phyloP scores from a whole-genome alignment of 2,888 invertebrate genomes.

The Eilema griseolum region DNA sequence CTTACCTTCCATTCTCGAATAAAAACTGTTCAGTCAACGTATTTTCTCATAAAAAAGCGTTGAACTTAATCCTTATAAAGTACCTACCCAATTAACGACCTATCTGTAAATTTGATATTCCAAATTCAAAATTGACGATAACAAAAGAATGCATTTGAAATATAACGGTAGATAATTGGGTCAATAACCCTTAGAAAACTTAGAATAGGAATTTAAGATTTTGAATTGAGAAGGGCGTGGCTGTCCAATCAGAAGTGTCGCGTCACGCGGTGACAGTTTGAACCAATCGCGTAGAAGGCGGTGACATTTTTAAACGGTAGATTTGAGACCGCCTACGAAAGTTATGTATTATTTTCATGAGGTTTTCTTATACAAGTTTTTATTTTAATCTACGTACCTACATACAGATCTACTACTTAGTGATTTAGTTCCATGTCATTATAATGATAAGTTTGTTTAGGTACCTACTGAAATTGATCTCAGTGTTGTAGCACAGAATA shows the following conservation, averaged over 20 bases:
- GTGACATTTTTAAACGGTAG: constrained; percentile 80
- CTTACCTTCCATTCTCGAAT: constrained; percentile 37
- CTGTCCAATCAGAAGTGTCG: constrained; percentile 78
- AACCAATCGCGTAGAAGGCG: constrained; percentile 73
- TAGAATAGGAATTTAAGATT: constrained; percentile 39
- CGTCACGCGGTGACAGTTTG: constrained; percentile 83
- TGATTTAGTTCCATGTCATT: too few relatives aligned
- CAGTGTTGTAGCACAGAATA: too few relatives aligned
- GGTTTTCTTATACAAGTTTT: constrained; percentile 16
- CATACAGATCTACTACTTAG: background rate
- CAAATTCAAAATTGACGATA: background rate
- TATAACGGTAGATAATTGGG: background rate
- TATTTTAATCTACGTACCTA: background rate
- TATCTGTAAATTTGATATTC: background rate
- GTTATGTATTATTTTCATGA: constrained; percentile 21
- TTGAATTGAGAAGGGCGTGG: constrained; percentile 70
- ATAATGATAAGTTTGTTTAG: too few relatives aligned
- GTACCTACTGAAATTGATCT: background rate
- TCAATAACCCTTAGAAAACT: constrained; percentile 35
- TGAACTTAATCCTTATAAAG: background rate
- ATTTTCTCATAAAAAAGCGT: background rate
- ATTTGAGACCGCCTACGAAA: constrained; percentile 66
- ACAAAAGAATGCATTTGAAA: background rate
- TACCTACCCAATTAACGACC: background rate
- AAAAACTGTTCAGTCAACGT: constrained; percentile 15